Base-by-base conservation (phyloP, 2,888 invertebrate genomes). In the Phlogophora meticulosa region DNA sequence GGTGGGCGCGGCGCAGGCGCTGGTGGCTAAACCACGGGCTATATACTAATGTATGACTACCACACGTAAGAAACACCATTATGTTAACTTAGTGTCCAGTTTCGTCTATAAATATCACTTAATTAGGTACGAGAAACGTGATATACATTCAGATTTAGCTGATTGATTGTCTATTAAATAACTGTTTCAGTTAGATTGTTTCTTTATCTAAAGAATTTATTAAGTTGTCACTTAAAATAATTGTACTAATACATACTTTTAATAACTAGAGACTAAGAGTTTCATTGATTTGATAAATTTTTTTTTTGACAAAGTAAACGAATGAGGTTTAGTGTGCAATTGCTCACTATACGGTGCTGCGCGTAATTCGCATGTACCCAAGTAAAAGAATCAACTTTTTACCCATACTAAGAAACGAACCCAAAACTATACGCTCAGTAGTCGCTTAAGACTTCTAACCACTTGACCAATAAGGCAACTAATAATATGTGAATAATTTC, bases 1-100 rank as follows among this genome's bases (percentile, higher is more conserved):
- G 70, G 90, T 93, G 93, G 94, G 95, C 92, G 95, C 92, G 94
- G 94, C 91, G 78, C 86, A 22, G 38, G 49, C 60, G 56, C 70
- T 82, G 79, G 81, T 84, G 84, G 81, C 78, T 83, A 82, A 84
- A 77, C 79, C 78, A 85, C 77, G 75, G 68, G 61, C 40, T 66
- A 82, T 72, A 77, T 66, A 76, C 82, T 82, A 85, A 81, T 80
- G 52, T 78, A 73, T 58, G 66, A 74, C 73, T 66, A 60, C 77
- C 77, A 78, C 62, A 66, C 69, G 56, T 75, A 72, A 69, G 55
- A 67, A 65, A 72, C 56, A 62, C 70, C 69, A 70, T 79, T 70
- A 81, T 71, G 53, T 46, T 78, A 69, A 69, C 68, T 56, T 59
- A 72, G 42, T 48, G 52, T n/a, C 46, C 45, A 60, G 63, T 60